phyloP scores from a whole-genome alignment of 2,797 vertebrate species.

The Macropus fuliginosus region DNA sequence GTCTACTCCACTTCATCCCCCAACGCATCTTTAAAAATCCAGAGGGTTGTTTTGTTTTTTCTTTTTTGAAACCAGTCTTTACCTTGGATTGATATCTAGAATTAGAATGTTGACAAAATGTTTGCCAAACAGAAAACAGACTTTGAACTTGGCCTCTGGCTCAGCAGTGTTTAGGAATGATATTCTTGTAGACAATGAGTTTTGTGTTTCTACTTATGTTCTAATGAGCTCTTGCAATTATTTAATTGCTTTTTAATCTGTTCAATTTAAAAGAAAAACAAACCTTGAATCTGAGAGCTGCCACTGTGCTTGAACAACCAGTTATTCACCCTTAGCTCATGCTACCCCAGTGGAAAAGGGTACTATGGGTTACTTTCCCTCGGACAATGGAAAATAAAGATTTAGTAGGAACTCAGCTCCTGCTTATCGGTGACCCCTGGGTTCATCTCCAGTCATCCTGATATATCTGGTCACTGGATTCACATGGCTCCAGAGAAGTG shows the following conservation, averaged over 20 bases:
- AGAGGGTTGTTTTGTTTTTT: not conserved
- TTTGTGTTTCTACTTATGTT: constrained; percentile 8
- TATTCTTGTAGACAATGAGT: constrained; percentile 19
- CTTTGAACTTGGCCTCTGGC: not conserved
- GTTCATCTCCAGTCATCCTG: too few relatives aligned
- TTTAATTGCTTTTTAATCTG: constrained; percentile 61
- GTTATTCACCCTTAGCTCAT: not conserved
- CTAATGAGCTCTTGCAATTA: constrained; percentile 6
- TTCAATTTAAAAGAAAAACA: constrained; percentile 40
- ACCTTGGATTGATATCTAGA: not conserved
- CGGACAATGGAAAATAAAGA: constrained; percentile 63
- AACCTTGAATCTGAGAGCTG: constrained; percentile 24
- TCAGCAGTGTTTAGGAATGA: not conserved
- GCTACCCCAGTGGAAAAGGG: not conserved
- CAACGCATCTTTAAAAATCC: not conserved
- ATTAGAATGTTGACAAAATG: constrained; percentile 6
- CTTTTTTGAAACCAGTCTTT: not conserved
- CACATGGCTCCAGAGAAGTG: too few relatives aligned
- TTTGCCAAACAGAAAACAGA: constrained; percentile 24
- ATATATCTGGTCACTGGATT: too few relatives aligned
- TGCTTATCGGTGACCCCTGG: fast-evolving
- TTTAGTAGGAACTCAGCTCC: not conserved
- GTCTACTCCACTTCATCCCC: not conserved
- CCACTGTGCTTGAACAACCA: not conserved
- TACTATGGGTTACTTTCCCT: not conserved